A percentile compares a stretch with the other conserved stretches of the same genome.
Conservation (phyloP, 2,113 vertebrate species). For the Regulus satrapa region DNA sequence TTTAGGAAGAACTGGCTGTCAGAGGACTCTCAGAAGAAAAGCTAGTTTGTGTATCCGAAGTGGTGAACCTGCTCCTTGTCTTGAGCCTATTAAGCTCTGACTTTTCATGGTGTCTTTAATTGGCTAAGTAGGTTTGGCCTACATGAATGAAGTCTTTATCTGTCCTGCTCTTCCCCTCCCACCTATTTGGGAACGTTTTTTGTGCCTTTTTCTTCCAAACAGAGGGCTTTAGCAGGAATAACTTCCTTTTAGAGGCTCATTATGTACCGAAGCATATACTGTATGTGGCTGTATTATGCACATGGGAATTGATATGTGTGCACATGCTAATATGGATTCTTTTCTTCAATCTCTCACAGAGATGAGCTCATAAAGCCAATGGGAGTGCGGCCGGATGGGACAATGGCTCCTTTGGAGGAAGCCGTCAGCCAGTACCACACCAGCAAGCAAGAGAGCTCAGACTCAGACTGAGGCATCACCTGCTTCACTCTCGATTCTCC, state of each 20-base stretch:
- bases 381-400: constrained; percentile 90
- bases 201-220: constrained; percentile 62
- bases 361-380: constrained; percentile 94
- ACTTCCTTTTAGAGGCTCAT: constrained; percentile 61
- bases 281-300: constrained; percentile 17
- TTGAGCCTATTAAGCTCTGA: constrained; percentile 65
- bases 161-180: constrained; percentile 51
- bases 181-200: constrained; percentile 47
- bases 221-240: constrained; percentile 56
- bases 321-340: constrained; percentile 58
- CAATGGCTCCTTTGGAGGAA: constrained; percentile 90
- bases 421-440: constrained; percentile 75
- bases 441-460: constrained; percentile 82
- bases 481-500: constrained; percentile 49
- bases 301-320: constrained; percentile 32
- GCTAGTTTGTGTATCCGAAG: constrained; percentile 33
- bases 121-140: constrained; percentile 69
- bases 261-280: background rate
- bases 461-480: constrained; percentile 83
- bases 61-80: constrained; percentile 63
- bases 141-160: constrained; percentile 71
- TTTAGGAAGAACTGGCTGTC: background rate
- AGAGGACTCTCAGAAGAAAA: constrained; percentile 1
- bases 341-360: constrained; percentile 72
- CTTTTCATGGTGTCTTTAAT: constrained; percentile 71